phyloP scores from a whole-genome alignment of 2,888 invertebrate genomes.

The Polietes domitor region DNA sequence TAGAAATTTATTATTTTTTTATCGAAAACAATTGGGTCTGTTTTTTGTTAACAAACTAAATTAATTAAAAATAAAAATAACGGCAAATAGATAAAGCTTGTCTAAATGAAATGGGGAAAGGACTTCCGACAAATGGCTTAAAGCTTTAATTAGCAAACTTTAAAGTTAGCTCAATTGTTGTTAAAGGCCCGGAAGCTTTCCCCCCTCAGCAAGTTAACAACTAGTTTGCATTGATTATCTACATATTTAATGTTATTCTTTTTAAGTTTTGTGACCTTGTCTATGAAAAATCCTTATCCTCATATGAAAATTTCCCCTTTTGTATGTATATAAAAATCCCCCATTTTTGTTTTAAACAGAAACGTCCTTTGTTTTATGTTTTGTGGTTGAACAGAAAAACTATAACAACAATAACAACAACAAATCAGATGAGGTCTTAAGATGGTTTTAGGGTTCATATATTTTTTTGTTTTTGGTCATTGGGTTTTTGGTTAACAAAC shows the following conservation, averaged over 20 bases:
- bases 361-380: conserved; percentile 59
- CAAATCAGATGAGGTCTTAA: conserved; percentile 33
- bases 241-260: conserved; percentile 74
- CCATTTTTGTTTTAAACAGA: conserved; percentile 74
- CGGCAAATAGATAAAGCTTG: conserved; percentile 56
- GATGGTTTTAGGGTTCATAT: conserved; percentile 56
- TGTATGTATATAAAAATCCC: conserved; percentile 74
- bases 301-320: conserved; percentile 55
- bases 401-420: no score
- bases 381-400: conserved; percentile 8
- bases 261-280: conserved; percentile 78
- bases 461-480: conserved; percentile 46
- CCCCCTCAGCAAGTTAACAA: conserved; percentile 45
- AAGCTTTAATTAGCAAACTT: no score
- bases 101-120: conserved; percentile 3
- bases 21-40: conserved; percentile 53
- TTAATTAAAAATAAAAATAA: conserved; percentile 57
- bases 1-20: conserved; percentile 44
- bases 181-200: not conserved
- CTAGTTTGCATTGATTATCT: conserved; percentile 77
- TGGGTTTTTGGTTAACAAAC: conserved; percentile 56
- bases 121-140: not conserved
- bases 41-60: conserved; percentile 54
- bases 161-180: not conserved
- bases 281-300: conserved; percentile 71